Percentiles rank a stretch among this genome's conserved stretches.
Evolutionary conservation across 2,888 invertebrate genomes (phyloP).

Genomic region (Dusona sp.): DNA sequence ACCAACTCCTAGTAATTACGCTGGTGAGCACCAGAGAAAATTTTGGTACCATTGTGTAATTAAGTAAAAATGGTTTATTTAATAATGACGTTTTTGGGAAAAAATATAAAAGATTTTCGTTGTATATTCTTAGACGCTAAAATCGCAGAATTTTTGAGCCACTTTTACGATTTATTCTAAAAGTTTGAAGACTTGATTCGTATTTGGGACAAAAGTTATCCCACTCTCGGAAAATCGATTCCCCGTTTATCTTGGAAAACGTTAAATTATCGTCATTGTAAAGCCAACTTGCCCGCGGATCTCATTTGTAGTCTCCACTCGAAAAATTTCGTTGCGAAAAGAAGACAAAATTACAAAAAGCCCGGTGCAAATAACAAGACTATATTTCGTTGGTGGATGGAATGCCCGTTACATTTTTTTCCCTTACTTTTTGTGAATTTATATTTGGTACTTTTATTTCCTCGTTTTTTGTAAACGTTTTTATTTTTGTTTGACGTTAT

Average conservation of each 20-base stretch:
- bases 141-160: not conserved
- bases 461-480: conserved; percentile 33
- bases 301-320: conserved; percentile 74
- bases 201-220: conserved; percentile 8
- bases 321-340: conserved; percentile 63
- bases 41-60: too few species aligned
- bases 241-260: not conserved
- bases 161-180: not conserved
- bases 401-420: conserved; percentile 75
- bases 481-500: conserved; percentile 61
- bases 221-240: conserved; percentile 27
- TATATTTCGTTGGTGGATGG: conserved; percentile 75
- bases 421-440: conserved; percentile 58
- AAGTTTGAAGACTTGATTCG: not conserved
- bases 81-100: too few species aligned
- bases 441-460: conserved; percentile 69
- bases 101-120: not conserved
- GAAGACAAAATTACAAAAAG: conserved; percentile 41
- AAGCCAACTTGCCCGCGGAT: conserved; percentile 32
- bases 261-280: conserved; percentile 31
- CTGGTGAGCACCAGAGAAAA: too few species aligned
- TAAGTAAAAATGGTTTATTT: too few species aligned
- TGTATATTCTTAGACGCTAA: not conserved
- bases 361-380: conserved; percentile 69
- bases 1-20: too few species aligned